A percentile compares a stretch with the other conserved stretches of the same genome.
Evolutionary conservation across 1,140 invertebrate species (phyloP).

Genomic region (Aporrectodea caliginosa): DNA sequence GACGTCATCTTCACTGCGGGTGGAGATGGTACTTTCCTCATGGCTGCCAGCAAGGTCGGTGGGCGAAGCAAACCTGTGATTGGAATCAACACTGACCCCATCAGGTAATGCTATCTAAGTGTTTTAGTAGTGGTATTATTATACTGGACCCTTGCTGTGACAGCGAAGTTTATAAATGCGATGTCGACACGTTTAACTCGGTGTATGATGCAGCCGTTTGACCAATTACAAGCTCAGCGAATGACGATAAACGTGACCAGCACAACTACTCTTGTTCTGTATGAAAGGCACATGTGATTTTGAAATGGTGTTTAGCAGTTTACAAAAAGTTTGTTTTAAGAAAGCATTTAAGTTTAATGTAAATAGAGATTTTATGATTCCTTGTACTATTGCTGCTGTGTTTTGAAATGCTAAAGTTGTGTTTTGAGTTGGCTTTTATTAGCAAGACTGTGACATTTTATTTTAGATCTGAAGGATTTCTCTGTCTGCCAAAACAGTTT

Average conservation of each 20-base stretch:
- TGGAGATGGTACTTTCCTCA: slow-evolving; percentile 95
- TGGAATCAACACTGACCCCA: slow-evolving; percentile 96
- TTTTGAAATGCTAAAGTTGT: not conserved
- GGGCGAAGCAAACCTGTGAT: slow-evolving; percentile 78
- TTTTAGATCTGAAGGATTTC: slow-evolving; percentile 84
- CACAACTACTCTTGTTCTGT: too few relatives aligned
- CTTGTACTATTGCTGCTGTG: not conserved
- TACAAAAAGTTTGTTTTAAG: not conserved
- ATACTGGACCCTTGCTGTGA: too few relatives aligned
- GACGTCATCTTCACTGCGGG: slow-evolving; percentile 92
- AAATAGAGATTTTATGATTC: not conserved
- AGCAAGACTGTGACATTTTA: too few relatives aligned
- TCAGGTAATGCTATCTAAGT: too few relatives aligned
- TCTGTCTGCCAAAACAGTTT: slow-evolving; percentile 74
- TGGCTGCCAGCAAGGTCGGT: slow-evolving; percentile 80
- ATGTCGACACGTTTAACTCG: too few relatives aligned
- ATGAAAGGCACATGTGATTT: too few relatives aligned
- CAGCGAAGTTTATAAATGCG: too few relatives aligned
- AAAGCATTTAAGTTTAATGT: not conserved
- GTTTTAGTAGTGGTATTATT: too few relatives aligned
- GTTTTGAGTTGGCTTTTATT: slow-evolving; percentile 28
- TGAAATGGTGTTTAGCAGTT: too few relatives aligned
- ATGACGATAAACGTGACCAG: too few relatives aligned
- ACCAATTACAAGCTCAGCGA: too few relatives aligned
- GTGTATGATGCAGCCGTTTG: too few relatives aligned